Evolutionary conservation across 2,888 invertebrate species (phyloP), one percentile per base, ranked within the genome.

Genomic region (Caenorhabditis angaria): DNA sequence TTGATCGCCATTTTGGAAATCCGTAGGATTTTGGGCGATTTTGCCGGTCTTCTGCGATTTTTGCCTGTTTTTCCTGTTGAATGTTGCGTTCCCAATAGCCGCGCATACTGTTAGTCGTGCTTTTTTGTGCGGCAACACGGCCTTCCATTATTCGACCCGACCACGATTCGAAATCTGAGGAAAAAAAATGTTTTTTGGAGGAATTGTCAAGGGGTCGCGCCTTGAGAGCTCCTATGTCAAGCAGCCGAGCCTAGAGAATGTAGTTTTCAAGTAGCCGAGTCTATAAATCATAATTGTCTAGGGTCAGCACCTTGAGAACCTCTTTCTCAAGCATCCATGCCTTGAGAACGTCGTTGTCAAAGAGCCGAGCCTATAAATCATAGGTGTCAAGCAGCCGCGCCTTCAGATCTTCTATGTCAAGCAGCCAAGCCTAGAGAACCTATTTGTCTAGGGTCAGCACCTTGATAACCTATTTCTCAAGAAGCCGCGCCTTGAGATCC

Each of bases 1-100:
- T 82, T 3, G 83, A 82, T 51, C 83, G 66, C 83, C 83, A 83
- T 67, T 76, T 75, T 18, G 83, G 83, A 65, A 83, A 83, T 41
- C 77, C 82, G 65, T 78, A 83, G 35, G 72, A 63, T 55, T 70
- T 69, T 6, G 74, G 75, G 14, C 77, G 65, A 28, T 65, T 72
- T 2, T 64, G 51, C 48, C 70, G 63, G 14, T 76, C 74, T 47
- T 67, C 68, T 41, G 76, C 76, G 22, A 63, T 66, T 41, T 51
- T 50, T 18, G 61, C 61, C 54, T 61, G 35, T 47, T 73, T 63
- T 50, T 81, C 81, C 8, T 67, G 67, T 24, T 73, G 61, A 50
- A 78, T 74, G 50, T 81, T 81, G 12, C 76, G 53, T 47, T 81
- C 73, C 81, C 81, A 81, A 60, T 81, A 81, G 10, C 76, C 77